Percentiles rank a stretch among this genome's conserved stretches.
These are phyloP conservation scores for Nannospalax galili DNA, from an alignment of 2,113 vertebrate species.

Conservation along the genomic window DNA sequence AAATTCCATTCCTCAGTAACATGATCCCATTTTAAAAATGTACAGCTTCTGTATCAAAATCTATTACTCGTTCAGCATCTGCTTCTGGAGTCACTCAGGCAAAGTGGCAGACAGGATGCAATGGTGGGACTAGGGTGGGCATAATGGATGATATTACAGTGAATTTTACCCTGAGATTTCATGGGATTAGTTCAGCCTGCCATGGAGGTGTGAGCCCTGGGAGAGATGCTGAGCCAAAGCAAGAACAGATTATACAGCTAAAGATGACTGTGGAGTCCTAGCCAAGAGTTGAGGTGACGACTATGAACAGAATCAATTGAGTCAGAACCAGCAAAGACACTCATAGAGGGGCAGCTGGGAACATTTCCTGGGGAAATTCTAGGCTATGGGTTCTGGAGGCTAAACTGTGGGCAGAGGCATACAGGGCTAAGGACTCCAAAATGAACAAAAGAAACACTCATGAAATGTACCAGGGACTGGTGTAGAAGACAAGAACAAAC, in stretches of 20 bases:
- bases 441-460: background rate
- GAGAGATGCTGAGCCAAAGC: background rate
- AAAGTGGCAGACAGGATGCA: background rate
- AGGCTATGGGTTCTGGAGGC: background rate
- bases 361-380: background rate
- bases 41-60: background rate
- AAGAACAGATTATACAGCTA: background rate
- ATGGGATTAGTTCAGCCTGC: background rate
- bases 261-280: background rate
- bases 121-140: background rate
- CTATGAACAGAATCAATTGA: background rate
- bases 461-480: background rate
- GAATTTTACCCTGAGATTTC: background rate
- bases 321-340: background rate
- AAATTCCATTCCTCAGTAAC: slow-evolving; percentile 1
- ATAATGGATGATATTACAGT: background rate
- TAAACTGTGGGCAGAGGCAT: background rate
- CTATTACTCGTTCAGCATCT: background rate
- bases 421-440: background rate
- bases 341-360: background rate
- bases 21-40: background rate
- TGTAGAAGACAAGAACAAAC: background rate
- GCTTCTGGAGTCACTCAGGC: background rate
- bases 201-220: background rate
- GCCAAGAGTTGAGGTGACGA: background rate